Conservation (phyloP, 2,797 vertebrate species). For the Monodelphis domestica region DNA sequence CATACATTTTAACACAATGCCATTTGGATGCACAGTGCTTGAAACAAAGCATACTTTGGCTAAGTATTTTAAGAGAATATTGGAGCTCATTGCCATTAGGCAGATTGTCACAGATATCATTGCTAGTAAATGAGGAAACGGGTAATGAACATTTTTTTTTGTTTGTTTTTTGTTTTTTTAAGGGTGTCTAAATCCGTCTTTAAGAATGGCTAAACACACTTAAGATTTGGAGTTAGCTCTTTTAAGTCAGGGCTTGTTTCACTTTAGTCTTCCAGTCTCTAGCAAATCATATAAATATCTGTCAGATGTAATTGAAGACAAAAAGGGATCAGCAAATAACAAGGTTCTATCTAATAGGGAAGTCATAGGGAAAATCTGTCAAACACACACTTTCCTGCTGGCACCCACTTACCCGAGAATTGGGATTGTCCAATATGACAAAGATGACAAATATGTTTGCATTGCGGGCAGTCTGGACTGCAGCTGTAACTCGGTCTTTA, state of each 20-base stretch:
- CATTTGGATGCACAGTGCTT: background rate
- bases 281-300: background rate
- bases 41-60: background rate
- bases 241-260: background rate
- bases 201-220: background rate
- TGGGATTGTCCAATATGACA: constrained; percentile 95
- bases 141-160: background rate
- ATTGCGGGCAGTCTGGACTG: constrained; percentile 89
- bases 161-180: too few species aligned
- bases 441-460: constrained; percentile 96
- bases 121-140: background rate
- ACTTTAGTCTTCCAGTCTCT: background rate
- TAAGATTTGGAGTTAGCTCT: background rate
- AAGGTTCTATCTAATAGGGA: too few species aligned
- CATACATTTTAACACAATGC: background rate
- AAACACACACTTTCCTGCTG: background rate
- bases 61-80: background rate
- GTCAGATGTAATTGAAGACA: background rate
- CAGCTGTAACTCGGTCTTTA: constrained; percentile 93
- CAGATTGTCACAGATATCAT: background rate
- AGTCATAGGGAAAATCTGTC: background rate
- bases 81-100: background rate
- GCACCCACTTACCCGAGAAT: constrained; percentile 90
- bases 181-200: background rate
- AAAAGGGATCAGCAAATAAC: too few species aligned